Evolutionary conservation across 2,797 vertebrate genomes (phyloP).

Genomic region (Rhincodon typus): DNA sequence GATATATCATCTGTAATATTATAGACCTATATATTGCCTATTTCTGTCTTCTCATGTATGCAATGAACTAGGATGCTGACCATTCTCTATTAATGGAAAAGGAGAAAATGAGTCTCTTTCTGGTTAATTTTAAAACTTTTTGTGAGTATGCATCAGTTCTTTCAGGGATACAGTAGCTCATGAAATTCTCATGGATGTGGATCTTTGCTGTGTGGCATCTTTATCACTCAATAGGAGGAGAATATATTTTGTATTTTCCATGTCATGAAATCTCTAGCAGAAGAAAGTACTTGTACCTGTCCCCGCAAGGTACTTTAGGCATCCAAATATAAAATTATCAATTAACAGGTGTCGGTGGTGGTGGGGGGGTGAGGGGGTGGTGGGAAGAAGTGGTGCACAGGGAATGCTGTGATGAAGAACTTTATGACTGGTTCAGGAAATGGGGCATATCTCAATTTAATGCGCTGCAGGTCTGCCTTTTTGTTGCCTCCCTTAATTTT

Average conservation of each 20-base stretch:
- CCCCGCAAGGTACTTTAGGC: background rate
- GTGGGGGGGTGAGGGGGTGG: too few relatives aligned
- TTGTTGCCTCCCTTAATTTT: too few relatives aligned
- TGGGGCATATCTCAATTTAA: background rate
- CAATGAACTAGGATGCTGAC: constrained; percentile 5
- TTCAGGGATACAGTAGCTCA: background rate
- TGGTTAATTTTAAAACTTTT: background rate
- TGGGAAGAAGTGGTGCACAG: too few relatives aligned
- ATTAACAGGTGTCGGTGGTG: background rate
- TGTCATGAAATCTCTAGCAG: background rate
- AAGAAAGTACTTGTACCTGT: background rate
- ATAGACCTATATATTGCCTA: background rate
- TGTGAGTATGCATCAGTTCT: background rate
- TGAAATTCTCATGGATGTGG: background rate
- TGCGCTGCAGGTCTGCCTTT: too few relatives aligned
- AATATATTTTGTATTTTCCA: background rate
- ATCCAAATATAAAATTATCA: background rate
- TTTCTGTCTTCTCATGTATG: background rate
- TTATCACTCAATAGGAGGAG: background rate
- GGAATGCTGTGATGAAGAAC: too few relatives aligned
- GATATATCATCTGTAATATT: background rate
- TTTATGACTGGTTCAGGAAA: background rate
- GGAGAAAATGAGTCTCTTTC: background rate
- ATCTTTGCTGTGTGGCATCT: background rate
- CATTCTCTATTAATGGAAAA: background rate